Evolutionary conservation across 2,113 vertebrate genomes (phyloP).

Genomic region (Hirundichthys speculiger): DNA sequence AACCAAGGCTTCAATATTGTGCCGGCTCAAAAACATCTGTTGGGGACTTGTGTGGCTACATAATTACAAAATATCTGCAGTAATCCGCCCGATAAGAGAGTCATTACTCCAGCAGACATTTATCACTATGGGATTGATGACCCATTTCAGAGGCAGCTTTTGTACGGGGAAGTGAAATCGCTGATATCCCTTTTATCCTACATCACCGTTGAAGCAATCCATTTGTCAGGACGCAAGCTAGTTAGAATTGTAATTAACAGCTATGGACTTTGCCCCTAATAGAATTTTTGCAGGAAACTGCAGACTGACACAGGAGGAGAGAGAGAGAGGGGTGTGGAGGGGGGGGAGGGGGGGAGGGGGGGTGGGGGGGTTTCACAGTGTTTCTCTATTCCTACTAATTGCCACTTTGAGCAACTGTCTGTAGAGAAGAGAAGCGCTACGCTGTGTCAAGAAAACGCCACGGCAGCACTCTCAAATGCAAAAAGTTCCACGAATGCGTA

Average conservation of each 20-base stretch:
- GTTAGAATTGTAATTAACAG: constrained; percentile 83
- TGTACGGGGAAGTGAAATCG: constrained; percentile 76
- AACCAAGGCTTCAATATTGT: constrained; percentile 73
- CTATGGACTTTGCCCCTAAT: constrained; percentile 79
- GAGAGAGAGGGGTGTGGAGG: background rate
- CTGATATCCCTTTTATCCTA: constrained; percentile 78
- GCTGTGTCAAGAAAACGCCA: constrained; percentile 59
- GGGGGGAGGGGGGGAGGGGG: background rate
- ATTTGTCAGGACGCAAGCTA: constrained; percentile 79
- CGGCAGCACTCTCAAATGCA: constrained; percentile 44
- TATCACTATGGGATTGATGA: constrained; percentile 84
- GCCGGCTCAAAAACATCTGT: constrained; percentile 76
- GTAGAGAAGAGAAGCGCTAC: constrained; percentile 20
- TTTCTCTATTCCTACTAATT: constrained; percentile 70
- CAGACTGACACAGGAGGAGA: constrained; percentile 60
- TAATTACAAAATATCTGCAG: constrained; percentile 83
- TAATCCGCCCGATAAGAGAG: constrained; percentile 82
- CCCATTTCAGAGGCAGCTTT: constrained; percentile 80
- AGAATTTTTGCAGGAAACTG: constrained; percentile 80
- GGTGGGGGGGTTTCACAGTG: constrained; percentile 27
- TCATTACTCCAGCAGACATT: constrained; percentile 84
- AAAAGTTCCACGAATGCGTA: constrained; percentile 42
- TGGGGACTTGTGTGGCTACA: constrained; percentile 79
- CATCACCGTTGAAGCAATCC: constrained; percentile 76
- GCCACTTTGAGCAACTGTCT: constrained; percentile 51